Evolutionary conservation across 2,888 invertebrate species (phyloP).

Genomic region (Phorcus lineatus): DNA sequence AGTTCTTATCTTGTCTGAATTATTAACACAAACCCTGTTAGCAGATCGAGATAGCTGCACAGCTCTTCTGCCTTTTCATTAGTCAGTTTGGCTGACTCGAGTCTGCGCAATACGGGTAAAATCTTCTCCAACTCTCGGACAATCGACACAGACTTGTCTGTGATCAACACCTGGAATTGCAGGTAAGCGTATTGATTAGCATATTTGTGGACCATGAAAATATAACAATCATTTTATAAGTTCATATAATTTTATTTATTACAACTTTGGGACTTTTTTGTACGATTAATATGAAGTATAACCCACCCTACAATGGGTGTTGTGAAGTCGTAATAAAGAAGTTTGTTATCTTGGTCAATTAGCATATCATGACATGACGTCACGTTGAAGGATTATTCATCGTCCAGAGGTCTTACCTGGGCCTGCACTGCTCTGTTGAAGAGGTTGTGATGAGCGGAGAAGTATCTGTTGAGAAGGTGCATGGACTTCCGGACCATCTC

Average conservation of each 20-base stretch:
- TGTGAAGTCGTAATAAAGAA: too few species aligned
- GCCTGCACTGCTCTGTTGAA: constrained; percentile 70
- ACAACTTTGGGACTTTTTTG: too few species aligned
- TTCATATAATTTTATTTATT: too few species aligned
- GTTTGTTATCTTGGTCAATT: too few species aligned
- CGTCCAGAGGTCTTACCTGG: constrained; percentile 56
- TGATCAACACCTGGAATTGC: constrained; percentile 62
- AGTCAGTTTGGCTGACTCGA: constrained; percentile 61
- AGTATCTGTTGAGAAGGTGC: constrained; percentile 67
- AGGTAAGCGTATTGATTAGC: too few species aligned
- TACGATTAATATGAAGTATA: too few species aligned
- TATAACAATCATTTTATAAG: too few species aligned
- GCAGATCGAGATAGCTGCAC: constrained; percentile 22
- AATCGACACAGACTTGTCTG: constrained; percentile 60
- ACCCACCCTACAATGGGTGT: too few species aligned
- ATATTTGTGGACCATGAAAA: too few species aligned
- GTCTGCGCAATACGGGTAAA: constrained; percentile 57
- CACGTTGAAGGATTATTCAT: too few species aligned
- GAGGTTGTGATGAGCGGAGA: constrained; percentile 66
- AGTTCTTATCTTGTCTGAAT: not conserved
- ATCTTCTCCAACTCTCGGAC: constrained; percentile 52
- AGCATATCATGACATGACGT: too few species aligned
- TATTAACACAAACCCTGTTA: not conserved
- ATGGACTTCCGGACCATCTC: constrained; percentile 70
- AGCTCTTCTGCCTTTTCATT: constrained; percentile 56